phyloP scores from a whole-genome alignment of 2,888 invertebrate species.

The Iphiclides podalirius region DNA sequence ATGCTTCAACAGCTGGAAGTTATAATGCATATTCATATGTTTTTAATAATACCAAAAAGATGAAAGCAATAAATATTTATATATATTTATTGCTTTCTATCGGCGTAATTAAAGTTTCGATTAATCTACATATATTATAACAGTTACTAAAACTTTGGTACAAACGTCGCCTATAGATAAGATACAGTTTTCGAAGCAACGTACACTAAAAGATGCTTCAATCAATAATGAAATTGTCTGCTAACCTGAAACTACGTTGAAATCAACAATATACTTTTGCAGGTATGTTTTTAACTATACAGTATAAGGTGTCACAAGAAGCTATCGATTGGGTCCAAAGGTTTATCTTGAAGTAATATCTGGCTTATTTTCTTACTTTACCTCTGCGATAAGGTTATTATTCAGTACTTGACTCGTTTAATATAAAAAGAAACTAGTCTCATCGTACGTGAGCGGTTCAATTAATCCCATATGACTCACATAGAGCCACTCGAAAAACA shows the following conservation, averaged over 20 bases:
- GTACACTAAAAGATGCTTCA: too few relatives aligned
- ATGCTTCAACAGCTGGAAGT: slow-evolving; percentile 28
- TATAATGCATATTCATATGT: slow-evolving; percentile 37
- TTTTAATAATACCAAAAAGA: slow-evolving; percentile 16
- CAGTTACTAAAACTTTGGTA: not conserved
- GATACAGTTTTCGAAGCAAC: too few relatives aligned
- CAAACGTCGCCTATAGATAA: too few relatives aligned
- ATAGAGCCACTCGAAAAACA: slow-evolving; percentile 22
- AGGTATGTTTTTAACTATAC: too few relatives aligned
- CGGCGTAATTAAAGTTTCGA: not conserved
- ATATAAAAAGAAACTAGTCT: slow-evolving; percentile 25
- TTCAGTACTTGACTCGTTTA: slow-evolving; percentile 43
- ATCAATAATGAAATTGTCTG: too few relatives aligned
- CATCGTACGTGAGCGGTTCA: slow-evolving; percentile 33
- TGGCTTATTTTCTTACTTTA: too few relatives aligned
- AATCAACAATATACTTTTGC: too few relatives aligned
- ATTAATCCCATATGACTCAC: slow-evolving; percentile 38
- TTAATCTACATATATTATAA: not conserved
- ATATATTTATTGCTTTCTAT: not conserved
- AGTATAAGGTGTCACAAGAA: too few relatives aligned
- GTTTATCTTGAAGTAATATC: too few relatives aligned
- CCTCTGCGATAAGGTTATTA: not conserved
- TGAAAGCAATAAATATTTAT: slow-evolving; percentile 11
- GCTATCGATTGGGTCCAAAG: too few relatives aligned
- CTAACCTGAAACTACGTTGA: too few relatives aligned